These are phyloP conservation scores for Calephelis virginiensis DNA, from an alignment of 1,140 invertebrate genomes.

Conservation along the genomic window DNA sequence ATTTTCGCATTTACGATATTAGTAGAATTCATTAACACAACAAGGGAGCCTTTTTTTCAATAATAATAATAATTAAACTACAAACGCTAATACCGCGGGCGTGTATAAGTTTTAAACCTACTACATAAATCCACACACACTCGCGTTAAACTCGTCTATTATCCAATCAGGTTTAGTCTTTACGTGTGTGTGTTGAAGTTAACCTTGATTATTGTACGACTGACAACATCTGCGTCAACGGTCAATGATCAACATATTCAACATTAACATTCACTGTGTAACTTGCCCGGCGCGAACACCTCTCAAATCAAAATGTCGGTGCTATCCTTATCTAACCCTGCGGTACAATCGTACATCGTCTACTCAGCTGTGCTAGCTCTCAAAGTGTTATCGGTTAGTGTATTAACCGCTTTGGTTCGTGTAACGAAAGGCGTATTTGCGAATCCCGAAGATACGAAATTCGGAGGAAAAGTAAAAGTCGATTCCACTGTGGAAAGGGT, in stretches of 20 bases:
- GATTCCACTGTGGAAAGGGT: conserved; percentile 78
- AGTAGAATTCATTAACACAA: no score
- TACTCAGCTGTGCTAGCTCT: conserved; percentile 77
- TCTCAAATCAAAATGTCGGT: conserved; percentile 42
- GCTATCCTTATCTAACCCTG: conserved; percentile 53
- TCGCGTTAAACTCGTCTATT: no score
- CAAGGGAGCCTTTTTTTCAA: no score
- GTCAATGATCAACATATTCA: neutral
- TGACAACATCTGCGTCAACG: neutral
- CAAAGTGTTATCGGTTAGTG: conserved; percentile 77
- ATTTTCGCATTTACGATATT: no score
- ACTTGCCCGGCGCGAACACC: neutral
- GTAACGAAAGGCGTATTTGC: conserved; percentile 54
- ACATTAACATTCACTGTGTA: neutral
- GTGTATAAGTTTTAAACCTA: no score
- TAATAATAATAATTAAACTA: no score
- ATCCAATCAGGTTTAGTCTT: no score
- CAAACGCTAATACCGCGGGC: no score
- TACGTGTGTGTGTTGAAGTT: no score
- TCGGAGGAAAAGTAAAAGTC: conserved; percentile 65
- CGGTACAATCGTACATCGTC: conserved; percentile 74
- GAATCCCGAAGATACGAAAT: conserved; percentile 60
- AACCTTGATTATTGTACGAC: no score
- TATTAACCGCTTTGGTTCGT: conserved; percentile 70
- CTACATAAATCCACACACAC: no score